A percentile compares a stretch with the other conserved stretches of the same genome.
These are phyloP conservation scores for Microcebus jonahi DNA, from an alignment of 2,113 vertebrate genomes.

Conservation along the genomic window DNA sequence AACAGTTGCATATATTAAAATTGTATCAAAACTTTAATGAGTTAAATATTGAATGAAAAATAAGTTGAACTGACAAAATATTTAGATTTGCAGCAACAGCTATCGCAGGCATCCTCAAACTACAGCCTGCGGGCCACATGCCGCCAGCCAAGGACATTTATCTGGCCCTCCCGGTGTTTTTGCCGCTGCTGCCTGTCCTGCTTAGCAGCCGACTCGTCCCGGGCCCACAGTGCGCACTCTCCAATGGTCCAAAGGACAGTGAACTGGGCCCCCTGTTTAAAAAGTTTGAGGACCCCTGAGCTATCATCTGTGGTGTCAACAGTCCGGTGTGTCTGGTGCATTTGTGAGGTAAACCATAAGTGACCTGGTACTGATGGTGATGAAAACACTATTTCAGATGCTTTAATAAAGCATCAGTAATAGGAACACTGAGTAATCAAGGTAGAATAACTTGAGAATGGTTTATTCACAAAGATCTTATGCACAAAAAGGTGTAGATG, in stretches of 20 bases:
- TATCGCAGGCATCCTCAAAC: background rate
- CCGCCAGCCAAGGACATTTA: no score
- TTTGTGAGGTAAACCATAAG: background rate
- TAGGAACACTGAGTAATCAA: background rate
- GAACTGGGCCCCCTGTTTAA: no score
- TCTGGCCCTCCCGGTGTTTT: no score
- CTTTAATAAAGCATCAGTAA: background rate
- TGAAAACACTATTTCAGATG: background rate
- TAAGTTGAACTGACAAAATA: background rate
- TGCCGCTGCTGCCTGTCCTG: no score
- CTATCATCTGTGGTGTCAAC: no score
- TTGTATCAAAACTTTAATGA: background rate
- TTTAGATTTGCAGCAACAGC: background rate
- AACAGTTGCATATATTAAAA: background rate
- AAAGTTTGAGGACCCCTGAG: no score
- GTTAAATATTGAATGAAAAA: background rate
- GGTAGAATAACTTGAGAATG: background rate
- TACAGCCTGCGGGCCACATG: no score
- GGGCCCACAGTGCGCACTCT: no score
- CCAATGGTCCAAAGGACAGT: no score
- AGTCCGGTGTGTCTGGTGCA: background rate
- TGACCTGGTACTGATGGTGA: background rate
- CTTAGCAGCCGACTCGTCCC: no score
- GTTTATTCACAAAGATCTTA: background rate
- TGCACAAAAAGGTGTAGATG: background rate